Evolutionary conservation across 2,797 vertebrate genomes (phyloP), one percentile per base, ranked within the genome.

Genomic region (Acanthurus lineatus): DNA sequence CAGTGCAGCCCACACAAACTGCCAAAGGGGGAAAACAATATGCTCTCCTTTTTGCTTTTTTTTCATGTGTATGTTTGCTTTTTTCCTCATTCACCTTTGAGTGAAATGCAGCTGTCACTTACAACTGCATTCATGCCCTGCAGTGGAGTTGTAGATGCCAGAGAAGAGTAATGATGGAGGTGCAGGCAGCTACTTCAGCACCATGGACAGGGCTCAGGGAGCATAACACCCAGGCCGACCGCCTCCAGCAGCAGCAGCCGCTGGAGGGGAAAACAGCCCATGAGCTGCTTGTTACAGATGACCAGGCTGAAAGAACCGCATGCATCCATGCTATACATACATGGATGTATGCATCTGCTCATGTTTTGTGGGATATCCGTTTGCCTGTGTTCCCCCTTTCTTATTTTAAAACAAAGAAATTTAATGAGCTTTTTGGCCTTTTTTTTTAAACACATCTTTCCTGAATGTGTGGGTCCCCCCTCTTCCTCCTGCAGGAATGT

Each of bases 201-300:
- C 87, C 86, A 81, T 60, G 90, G 88, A 92, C 88, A 89, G 87
- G 3, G 84, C 84, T 82, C 9, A 53, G 61, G 62, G 62, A 54
- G 44, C 25, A 9, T 4, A 74, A 76, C 56, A 69, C 56, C 72
- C 72, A 47, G 62, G 77, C 63, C 28, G 45, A 57, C 45, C 16
- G 62, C 79, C 79, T 76, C 25, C 48, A 74, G 25, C 25, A 25
- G 25, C 25, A 25, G 78, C 66, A 72, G 56, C 35, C 6, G 69
- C 77, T 70, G 47, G 8, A 73, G 79, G 61, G 48, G 25, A 25
- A 40, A 74, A 45, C 14, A 77, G n/a, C 57, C 28, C 20, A 25
- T 35, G 22, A 60, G 62, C 58, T 66, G 47, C 70, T 84, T 76
- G 78, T 88, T 65, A 77, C 51, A 60, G 70, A 59, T 51, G 56